Base-by-base conservation (phyloP, 2,797 vertebrate genomes). In the Lithobates pipiens region DNA sequence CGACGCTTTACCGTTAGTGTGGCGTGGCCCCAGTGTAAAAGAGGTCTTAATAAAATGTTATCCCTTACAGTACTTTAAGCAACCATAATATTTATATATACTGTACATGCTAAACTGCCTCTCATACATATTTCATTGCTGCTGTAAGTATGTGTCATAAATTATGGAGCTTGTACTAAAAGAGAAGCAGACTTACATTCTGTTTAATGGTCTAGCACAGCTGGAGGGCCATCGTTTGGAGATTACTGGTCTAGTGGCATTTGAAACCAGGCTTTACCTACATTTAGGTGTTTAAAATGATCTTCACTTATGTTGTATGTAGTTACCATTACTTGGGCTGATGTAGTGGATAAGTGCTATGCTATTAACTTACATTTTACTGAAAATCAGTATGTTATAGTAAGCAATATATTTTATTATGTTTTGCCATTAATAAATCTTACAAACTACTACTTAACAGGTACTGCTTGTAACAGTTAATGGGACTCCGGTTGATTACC, bases 401-500 rank as follows among this genome's bases (percentile, higher is more conserved):
- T n/a, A n/a, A n/a, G 10, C 18, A 72, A 36, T 72, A 2, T 13
- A n/a, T n/a, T 61, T 23, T 34, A 42, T 72, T 39, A 42, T 15
- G 7, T 42, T 10, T 39, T 46, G 21, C 25, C 6, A 61, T 72
- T 36, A 83, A 16, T 68, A 76, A 65, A 15, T 72, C 10, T 67
- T 77, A 21, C 23, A 18, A 76, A 77, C 72, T 77, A 44, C 34
- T 23, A 21, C 63, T 67, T 29, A 50, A 68, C 89, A 97, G 98
- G 95, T 95, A 65, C 89, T 95, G 34, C 89, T 97, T 68, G 95
- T 96, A 2, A 97, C 95, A 2, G 94, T 96, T 88, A 99, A 99
- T 0, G 97, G 98, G 82, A 99, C 94, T 4, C 97, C 98, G 2
- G 93, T 97, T 85, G 97, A 98, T 84, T 99, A 97, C 74, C 93